Base-by-base conservation (phyloP, 2,113 vertebrate genomes). In the Tautogolabrus adspersus region DNA sequence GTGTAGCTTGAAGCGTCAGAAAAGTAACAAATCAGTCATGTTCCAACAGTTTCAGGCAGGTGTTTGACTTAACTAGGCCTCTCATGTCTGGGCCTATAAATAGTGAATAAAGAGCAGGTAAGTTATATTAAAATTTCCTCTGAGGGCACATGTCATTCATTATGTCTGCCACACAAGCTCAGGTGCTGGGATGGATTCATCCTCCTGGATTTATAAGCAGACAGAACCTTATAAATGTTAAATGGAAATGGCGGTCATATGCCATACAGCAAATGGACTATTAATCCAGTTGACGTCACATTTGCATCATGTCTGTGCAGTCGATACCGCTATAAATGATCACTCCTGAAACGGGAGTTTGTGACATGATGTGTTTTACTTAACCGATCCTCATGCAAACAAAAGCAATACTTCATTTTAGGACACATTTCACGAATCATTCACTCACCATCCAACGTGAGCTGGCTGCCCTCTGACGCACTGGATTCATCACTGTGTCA, bases 61-160 rank as follows among this genome's bases (percentile, higher is more conserved):
- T 52, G 7, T 52, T 52, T 52, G 49, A 52, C 49, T n/a, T 52
- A 52, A 52, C 49, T 52, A 52, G 49, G 49, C 49, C 49, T 52
- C 19, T 52, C 49, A 9, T 52, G 49, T 52, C 49, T 9, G 49
- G 49, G 19, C 19, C 49, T 52, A 52, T 52, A n/a, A 46, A 46
- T 46, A 46, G 61, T 26, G 42, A 63, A 26, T 46, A 26, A 63
- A 49, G 42, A 26, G 42, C 4, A 52, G 49, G 49, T n/a, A n/a
- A n/a, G 19, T 52, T 46, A 21, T 52, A 52, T 52, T 52, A 52
- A 52, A 52, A 52, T 52, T 52, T 52, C 49, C 57, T 63, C 13
- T 30, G 42, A 47, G 22, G 22, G 22, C 22, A 26, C 40, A 26
- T 23, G 15, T 46, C 21, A 46, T 46, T 63, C 21, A 19, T 30